Evolutionary conservation across 2,888 invertebrate species (phyloP), one percentile per base, ranked within the genome.

Genomic region (Torymus aiolomorphi): DNA sequence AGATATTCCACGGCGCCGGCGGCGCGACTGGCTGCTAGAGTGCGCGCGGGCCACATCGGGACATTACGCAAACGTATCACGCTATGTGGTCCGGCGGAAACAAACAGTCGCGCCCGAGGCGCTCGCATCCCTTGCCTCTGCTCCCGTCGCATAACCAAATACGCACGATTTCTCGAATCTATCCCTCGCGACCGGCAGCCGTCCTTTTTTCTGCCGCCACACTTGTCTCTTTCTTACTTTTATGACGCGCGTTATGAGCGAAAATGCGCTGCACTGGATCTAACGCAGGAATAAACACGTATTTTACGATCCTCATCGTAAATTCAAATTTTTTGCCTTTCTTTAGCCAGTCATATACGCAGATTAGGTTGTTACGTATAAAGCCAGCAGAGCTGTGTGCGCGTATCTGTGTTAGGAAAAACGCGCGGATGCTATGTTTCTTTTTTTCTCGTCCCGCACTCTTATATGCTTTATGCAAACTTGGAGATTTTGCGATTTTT

Each of bases 1-100:
- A 87, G 87, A n/a, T n/a, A 88, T 88, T 89, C 85, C 84, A 84
- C 84, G 85, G 83, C 84, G 83, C 31, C 31, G 82, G 80, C 81
- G 82, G n/a, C n/a, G n/a, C n/a, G n/a, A n/a, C n/a, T n/a, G n/a
- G n/a, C n/a, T n/a, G n/a, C n/a, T n/a, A n/a, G n/a, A n/a, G 80
- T 84, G 85, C 86, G 88, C 20, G n/a, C 88, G 87, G 85, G 13
- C 18, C 2, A 49, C 18, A 31, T 31, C 49, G 31, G 87, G 86
- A 87, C 87, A 90, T 89, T 90, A 89, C 88, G 89, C 89, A 90
- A 90, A 89, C 88, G 88, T 89, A 89, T 90, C 89, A 89, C 89
- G 89, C 88, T 89, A 89, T 89, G 88, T 89, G 87, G 89, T 88
- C 89, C 89, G 89, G 89, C 87, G 89, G 88, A 89, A 89, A 89